Base-by-base conservation (phyloP, 2,888 invertebrate genomes). In the Xylota segnis region DNA sequence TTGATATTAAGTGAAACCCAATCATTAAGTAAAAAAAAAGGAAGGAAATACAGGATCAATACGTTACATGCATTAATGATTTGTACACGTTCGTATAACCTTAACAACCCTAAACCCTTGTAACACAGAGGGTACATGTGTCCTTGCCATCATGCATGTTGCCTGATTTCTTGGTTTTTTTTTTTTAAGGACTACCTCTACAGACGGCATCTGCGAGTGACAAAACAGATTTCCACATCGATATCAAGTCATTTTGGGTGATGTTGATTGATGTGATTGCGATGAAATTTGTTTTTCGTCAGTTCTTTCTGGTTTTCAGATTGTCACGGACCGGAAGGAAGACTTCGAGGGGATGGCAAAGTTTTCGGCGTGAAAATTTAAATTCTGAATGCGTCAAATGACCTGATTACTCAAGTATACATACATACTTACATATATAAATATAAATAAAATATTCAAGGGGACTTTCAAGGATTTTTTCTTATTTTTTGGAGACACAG, bases 251-350 rank as follows among this genome's bases (percentile, higher is more conserved):
- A 56, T 54, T 52, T 52, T 32, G 3, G 29, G 2, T 43, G 56
- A 70, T 56, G 45, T 56, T 70, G 70, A 70, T 70, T 70, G 56
- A 70, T 70, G 70, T 70, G 70, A 70, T 70, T 70, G 40, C 32
- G 56, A 58, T 45, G 43, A 45, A 58, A 70, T 58, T 58, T 37
- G 10, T n/a, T 43, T 47, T n/a, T 7, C 6, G 29, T 23, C 32
- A 6, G 10, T 50, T 29, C 63, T 54, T 54, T 18, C 52, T 6
- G 32, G 56, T 56, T 32, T 56, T 14, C 14, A 16, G 14, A 29
- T 4, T 12, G 16, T 32, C 32, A 32, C 0, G 32, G 37, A 58
- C 58, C 16, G 18, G 58, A 34, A 34, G 34, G 16, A 50, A 18
- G 6, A n/a, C 37, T 18, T 23, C 2, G 3, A 12, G 37, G 3